These are phyloP conservation scores for Cepaea nemoralis DNA, from an alignment of 1,140 invertebrate species.

Conservation along the genomic window DNA sequence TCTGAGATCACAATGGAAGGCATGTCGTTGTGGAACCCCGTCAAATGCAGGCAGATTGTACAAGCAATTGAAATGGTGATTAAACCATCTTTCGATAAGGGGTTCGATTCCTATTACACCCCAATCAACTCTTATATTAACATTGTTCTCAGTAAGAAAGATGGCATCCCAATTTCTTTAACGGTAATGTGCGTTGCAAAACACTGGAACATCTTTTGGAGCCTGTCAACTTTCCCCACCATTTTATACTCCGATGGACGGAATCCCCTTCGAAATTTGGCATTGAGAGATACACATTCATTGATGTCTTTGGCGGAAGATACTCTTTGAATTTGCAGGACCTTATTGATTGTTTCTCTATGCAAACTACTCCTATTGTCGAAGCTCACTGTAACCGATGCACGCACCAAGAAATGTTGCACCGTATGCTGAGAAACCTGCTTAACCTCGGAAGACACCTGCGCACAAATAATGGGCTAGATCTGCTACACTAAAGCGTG, in stretches of 20 bases:
- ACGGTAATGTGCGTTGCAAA: constrained; percentile 8
- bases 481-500: neutral
- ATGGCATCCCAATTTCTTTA: constrained; percentile 26
- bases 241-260: constrained; percentile 25
- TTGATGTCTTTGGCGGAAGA: constrained; percentile 19
- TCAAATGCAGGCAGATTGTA: constrained; percentile 9
- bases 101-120: neutral
- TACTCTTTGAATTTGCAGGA: constrained; percentile 9
- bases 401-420: constrained; percentile 1
- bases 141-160: constrained; percentile 9
- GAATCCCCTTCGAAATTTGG: constrained; percentile 16
- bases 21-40: constrained; percentile 10
- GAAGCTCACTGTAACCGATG: constrained; percentile 13
- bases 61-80: constrained; percentile 8
- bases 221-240: constrained; percentile 25
- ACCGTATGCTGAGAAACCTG: constrained; percentile 17
- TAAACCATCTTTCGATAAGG: constrained; percentile 7
- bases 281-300: constrained; percentile 14
- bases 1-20: neutral
- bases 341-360: neutral
- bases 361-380: neutral
- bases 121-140: constrained; percentile 23
- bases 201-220: constrained; percentile 10
- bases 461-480: neutral
- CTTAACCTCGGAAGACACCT: neutral